These are phyloP conservation scores for Petromus typicus DNA, from an alignment of 2,113 vertebrate species.

Conservation along the genomic window DNA sequence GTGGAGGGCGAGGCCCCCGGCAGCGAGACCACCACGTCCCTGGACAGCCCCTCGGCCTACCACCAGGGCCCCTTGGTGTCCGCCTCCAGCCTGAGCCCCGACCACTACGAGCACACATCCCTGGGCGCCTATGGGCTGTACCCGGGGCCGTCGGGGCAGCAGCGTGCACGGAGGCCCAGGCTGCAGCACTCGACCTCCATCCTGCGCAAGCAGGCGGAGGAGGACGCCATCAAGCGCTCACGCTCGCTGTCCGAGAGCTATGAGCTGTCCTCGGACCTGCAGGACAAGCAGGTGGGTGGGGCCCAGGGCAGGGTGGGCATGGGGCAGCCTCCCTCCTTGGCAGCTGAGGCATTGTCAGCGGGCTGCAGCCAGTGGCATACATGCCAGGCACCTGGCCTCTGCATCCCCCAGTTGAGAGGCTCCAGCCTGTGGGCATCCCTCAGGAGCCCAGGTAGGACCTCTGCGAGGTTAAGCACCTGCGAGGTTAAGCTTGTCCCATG, in stretches of 20 bases:
- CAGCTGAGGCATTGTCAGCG: neutral
- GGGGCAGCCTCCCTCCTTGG: neutral
- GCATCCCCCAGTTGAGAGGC: neutral
- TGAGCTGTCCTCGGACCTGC: conserved; percentile 98
- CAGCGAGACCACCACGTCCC: conserved; percentile 91
- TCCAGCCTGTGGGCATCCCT: neutral
- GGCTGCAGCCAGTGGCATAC: neutral
- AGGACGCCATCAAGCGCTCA: conserved; percentile 98
- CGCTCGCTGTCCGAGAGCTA: conserved; percentile 98
- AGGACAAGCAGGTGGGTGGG: conserved; percentile 98
- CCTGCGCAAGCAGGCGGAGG: conserved; percentile 97
- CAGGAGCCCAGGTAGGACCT: neutral
- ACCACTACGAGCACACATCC: conserved; percentile 92
- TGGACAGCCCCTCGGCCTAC: conserved; percentile 92
- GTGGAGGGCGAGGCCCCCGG: conserved; percentile 96
- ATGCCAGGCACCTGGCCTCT: neutral
- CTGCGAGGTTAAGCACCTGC: neutral
- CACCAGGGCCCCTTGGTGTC: conserved; percentile 91
- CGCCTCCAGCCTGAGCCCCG: conserved; percentile 88
- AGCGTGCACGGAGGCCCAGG: conserved; percentile 91
- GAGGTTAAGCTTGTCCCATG: neutral
- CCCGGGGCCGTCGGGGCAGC: conserved; percentile 90
- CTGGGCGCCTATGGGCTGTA: conserved; percentile 88
- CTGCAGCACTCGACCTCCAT: conserved; percentile 98
- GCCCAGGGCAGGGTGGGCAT: too few relatives aligned